Evolutionary conservation across 2,888 invertebrate genomes (phyloP).

Genomic region (Hirtodrosophila cameraria): DNA sequence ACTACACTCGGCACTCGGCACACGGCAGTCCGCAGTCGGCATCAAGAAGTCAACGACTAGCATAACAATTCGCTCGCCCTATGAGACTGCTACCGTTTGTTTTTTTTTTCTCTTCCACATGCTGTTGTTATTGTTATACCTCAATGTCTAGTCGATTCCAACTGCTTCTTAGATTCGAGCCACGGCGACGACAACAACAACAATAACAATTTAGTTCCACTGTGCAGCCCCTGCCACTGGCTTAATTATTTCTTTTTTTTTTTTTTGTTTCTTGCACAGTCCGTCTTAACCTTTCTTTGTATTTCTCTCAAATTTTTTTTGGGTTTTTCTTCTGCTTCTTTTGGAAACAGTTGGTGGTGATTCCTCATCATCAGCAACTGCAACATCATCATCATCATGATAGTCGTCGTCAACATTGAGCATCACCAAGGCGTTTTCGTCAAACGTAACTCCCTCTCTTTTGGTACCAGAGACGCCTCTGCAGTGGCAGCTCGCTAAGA

Average conservation of each 20-base stretch:
- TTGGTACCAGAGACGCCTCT: slow-evolving; percentile 16
- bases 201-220: slow-evolving; percentile 73
- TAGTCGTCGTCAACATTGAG: slow-evolving; percentile 8
- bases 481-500: slow-evolving; percentile 49
- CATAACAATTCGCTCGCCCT: slow-evolving; percentile 80
- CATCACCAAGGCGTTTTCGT: slow-evolving; percentile 46
- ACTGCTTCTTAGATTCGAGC: slow-evolving; percentile 27
- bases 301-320: slow-evolving; percentile 28
- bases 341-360: slow-evolving; percentile 56
- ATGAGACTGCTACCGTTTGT: slow-evolving; percentile 75
- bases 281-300: slow-evolving; percentile 34
- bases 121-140: slow-evolving; percentile 21
- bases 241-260: slow-evolving; percentile 69
- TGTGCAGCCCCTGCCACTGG: slow-evolving; percentile 65
- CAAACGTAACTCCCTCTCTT: slow-evolving; percentile 55
- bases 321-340: slow-evolving; percentile 54
- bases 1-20: slow-evolving; percentile 18
- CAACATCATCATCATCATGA: slow-evolving; percentile 19
- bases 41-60: slow-evolving; percentile 68
- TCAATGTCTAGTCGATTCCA: slow-evolving; percentile 14
- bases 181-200: slow-evolving; percentile 40
- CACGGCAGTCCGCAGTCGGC: slow-evolving; percentile 27
- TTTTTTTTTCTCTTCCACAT: slow-evolving; percentile 10
- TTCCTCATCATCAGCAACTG: slow-evolving; percentile 17
- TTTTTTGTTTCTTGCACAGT: slow-evolving; percentile 18